Base-by-base conservation (phyloP, 1,140 invertebrate genomes). In the Contarinia nasturtii region DNA sequence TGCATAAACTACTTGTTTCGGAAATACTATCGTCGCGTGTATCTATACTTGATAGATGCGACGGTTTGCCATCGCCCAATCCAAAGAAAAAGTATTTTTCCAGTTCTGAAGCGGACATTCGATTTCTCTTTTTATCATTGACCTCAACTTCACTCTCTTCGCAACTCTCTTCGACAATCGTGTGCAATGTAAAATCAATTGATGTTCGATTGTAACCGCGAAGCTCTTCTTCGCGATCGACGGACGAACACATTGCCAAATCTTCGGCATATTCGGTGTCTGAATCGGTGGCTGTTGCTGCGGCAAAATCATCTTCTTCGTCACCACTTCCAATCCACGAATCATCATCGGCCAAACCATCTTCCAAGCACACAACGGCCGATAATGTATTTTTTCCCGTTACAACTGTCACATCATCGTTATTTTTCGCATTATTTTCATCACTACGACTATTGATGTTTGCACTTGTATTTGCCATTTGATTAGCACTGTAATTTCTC, bases 61-160 rank as follows among this genome's bases (percentile, higher is more conserved):
- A 71, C 53, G 55, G 54, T 43, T 73, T 69, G 41, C 80, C 81
- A 57, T 80, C 79, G 7, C 82, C 82, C 27, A 90, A 68, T 0
- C 78, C 82, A 54, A 82, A 89, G 61, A 86, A 87, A 66, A 90
- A 93, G 60, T 93, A 92, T 59, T 89, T 89, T 60, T 92, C 87
- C 47, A 93, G 58, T 54, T 89, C 84, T 0, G 86, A 87, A 0
- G 82, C 76, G 1, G 78, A 82, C 27, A 75, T 69, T 17, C 78
- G 77, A 45, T 76, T 66, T 34, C 63, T 67, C 51, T 75, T 75
- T 54, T 70, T 70, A n/a, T 65, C 66, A 48, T 63, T 70, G 37
- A 69, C 71, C 56, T 82, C 82, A 41, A 78, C 76, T 63, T 84
- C 83, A 59, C 79, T 90, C 61, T 93, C 88, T 63, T 92, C 88